phyloP scores from a whole-genome alignment of 2,888 invertebrate genomes.

The Anarsia innoxiella region DNA sequence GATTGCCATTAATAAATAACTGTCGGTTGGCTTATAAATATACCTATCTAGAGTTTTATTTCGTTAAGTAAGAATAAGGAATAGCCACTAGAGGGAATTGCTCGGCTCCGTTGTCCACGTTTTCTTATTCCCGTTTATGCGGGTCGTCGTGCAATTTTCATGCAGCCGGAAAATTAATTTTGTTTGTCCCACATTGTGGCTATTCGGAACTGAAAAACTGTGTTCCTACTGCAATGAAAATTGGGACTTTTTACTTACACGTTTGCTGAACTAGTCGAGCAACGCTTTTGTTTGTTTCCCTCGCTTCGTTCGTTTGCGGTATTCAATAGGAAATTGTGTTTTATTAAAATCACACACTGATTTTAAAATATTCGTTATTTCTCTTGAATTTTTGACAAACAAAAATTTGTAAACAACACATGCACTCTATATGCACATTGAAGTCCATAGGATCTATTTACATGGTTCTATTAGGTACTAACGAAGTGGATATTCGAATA shows the following conservation, averaged over 20 bases:
- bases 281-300: too few species aligned
- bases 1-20: too few species aligned
- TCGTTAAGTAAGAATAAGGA: conserved; percentile 13
- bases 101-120: conserved; percentile 16
- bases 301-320: background rate
- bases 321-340: background rate
- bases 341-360: background rate
- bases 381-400: too few species aligned
- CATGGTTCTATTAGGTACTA: too few species aligned
- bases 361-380: too few species aligned
- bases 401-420: too few species aligned
- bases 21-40: too few species aligned
- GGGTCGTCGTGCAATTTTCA: conserved; percentile 25
- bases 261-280: background rate
- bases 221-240: background rate
- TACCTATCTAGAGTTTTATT: conserved; percentile 4
- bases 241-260: background rate
- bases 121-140: conserved; percentile 26
- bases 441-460: too few species aligned
- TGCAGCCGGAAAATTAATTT: conserved; percentile 25
- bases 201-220: background rate
- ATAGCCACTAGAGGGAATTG: conserved; percentile 21
- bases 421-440: too few species aligned
- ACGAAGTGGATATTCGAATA: too few species aligned
- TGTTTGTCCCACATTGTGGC: conserved; percentile 18